Evolutionary conservation across 1,140 invertebrate species (phyloP).

Genomic region (Rhizoglyphus robini): DNA sequence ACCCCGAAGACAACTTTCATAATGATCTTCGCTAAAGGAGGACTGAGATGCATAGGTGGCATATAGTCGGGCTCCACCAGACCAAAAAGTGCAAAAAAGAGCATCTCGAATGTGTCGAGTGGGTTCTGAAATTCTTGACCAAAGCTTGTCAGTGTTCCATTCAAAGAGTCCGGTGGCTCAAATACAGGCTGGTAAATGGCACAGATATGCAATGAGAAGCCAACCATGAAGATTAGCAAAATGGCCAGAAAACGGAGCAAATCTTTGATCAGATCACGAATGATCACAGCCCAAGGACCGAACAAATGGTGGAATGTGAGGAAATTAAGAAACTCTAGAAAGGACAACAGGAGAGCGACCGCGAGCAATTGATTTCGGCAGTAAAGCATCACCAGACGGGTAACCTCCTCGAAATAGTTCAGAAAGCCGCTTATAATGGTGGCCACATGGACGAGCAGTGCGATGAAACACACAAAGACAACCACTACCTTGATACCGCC

Average conservation of each 20-base stretch:
- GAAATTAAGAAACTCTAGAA: constrained; percentile 92
- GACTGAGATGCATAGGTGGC: constrained; percentile 40
- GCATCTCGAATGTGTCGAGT: constrained; percentile 79
- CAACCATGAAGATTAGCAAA: constrained; percentile 89
- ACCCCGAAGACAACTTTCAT: constrained; percentile 65
- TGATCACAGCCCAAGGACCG: constrained; percentile 79
- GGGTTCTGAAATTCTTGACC: constrained; percentile 61
- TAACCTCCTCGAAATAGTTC: constrained; percentile 33
- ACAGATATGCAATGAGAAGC: constrained; percentile 87
- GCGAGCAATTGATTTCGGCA: constrained; percentile 92
- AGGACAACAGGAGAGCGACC: constrained; percentile 79
- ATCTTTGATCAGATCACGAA: constrained; percentile 46
- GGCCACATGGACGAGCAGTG: constrained; percentile 63
- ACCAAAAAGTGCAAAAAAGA: constrained; percentile 96
- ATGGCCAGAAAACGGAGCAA: constrained; percentile 90
- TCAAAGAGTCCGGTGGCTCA: constrained; percentile 24
- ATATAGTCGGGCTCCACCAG: constrained; percentile 66
- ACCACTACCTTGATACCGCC: constrained; percentile 79
- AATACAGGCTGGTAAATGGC: constrained; percentile 32
- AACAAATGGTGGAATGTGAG: constrained; percentile 96
- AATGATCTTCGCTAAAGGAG: constrained; percentile 39
- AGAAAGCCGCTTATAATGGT: constrained; percentile 27
- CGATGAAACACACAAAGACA: constrained; percentile 76
- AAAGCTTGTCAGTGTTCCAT: constrained; percentile 23
- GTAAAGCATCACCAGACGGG: constrained; percentile 40